These are phyloP conservation scores for Anguilla megastoma DNA, from an alignment of 2,797 vertebrate genomes.

Conservation along the genomic window DNA sequence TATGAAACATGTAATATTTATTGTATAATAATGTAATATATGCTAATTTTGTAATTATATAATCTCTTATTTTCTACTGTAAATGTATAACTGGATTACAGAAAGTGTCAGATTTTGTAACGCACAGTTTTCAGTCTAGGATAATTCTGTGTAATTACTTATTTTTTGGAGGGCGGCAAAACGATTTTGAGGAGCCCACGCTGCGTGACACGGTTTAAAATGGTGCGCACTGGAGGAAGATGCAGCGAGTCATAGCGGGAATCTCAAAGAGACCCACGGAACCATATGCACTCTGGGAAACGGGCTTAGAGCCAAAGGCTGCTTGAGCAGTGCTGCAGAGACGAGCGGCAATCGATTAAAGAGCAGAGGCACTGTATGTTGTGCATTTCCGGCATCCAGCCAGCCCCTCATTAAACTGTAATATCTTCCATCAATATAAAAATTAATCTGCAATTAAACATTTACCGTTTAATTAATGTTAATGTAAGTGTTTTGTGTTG, in stretches of 20 bases:
- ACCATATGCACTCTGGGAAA: not conserved
- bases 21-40: not conserved
- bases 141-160: not conserved
- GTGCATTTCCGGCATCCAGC: not conserved
- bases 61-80: not conserved
- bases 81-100: not conserved
- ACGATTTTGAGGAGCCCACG: not conserved
- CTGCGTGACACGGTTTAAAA: not conserved
- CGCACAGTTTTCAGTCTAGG: not conserved
- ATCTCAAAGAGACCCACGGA: not conserved
- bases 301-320: not conserved
- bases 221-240: not conserved
- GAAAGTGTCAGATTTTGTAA: not conserved
- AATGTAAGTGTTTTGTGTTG: not conserved
- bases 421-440: not conserved
- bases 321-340: not conserved
- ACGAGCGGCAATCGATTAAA: not conserved
- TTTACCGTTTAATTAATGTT: constrained; percentile 2
- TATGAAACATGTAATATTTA: not conserved
- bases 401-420: not conserved
- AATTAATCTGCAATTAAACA: not conserved
- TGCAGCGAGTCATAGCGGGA: not conserved
- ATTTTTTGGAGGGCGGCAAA: not conserved
- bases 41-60: not conserved
- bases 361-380: not conserved